phyloP scores from a whole-genome alignment of 92 coral and sea anemone species.

The Paramuricea clavata region DNA sequence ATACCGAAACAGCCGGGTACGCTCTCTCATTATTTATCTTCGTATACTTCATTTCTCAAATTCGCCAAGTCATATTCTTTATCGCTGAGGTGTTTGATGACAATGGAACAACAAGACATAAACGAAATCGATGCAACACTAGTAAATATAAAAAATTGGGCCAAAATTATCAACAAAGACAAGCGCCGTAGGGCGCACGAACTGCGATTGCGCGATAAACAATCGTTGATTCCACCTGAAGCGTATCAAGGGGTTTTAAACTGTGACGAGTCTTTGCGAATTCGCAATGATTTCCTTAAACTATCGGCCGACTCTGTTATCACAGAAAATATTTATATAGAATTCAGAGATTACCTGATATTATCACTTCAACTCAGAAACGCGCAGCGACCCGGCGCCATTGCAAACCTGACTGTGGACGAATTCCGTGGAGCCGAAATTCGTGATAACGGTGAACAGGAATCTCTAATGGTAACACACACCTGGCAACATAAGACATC shows the following conservation, averaged over 20 bases:
- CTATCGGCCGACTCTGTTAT: no score
- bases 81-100: no score
- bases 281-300: no score
- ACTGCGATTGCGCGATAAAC: not conserved
- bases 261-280: not conserved
- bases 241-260: not conserved
- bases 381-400: not conserved
- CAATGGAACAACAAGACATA: not conserved
- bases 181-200: not conserved
- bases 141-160: not conserved
- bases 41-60: not conserved
- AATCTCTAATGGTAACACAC: no score
- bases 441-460: no score
- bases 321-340: no score
- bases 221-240: not conserved
- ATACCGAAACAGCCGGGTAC: not conserved
- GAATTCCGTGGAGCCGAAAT: no score
- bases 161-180: no score
- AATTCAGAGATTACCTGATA: no score
- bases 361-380: no score
- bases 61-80: no score
- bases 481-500: no score
- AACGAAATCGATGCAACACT: not conserved
- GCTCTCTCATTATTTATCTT: not conserved
- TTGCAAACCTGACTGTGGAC: not conserved